Percentiles rank a stretch among this genome's conserved stretches.
phyloP scores from a whole-genome alignment of 2,113 vertebrate genomes.

The Notechis scutatus region DNA sequence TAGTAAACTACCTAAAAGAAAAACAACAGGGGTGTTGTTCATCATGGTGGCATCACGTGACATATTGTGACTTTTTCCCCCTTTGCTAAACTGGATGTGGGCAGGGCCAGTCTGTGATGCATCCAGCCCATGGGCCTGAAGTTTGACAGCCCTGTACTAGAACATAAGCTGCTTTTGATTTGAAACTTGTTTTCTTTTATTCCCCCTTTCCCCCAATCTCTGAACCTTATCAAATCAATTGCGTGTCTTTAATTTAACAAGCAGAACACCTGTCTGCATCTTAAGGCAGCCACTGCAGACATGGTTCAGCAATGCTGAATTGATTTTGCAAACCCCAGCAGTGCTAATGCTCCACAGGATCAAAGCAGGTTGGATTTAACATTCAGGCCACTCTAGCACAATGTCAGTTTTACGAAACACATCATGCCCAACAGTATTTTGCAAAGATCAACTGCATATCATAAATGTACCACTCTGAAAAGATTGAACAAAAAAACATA shows the following conservation, averaged over 20 bases:
- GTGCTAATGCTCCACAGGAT: not conserved
- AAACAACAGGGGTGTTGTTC: not conserved
- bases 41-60: too few species aligned
- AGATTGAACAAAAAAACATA: not conserved
- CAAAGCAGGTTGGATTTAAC: conserved; percentile 48
- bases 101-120: too few species aligned
- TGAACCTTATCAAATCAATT: conserved; percentile 76
- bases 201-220: conserved; percentile 22
- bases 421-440: not conserved
- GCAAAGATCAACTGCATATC: conserved; percentile 34
- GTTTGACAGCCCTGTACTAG: not conserved
- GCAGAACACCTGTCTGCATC: conserved; percentile 64
- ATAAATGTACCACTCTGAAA: conserved; percentile 13
- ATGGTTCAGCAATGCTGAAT: conserved; percentile 62
- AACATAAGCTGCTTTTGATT: conserved; percentile 46
- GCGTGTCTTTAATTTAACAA: conserved; percentile 69
- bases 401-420: conserved; percentile 37
- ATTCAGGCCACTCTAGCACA: conserved; percentile 44
- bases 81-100: too few species aligned
- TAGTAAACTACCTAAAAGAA: not conserved
- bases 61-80: too few species aligned
- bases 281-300: conserved; percentile 61
- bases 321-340: conserved; percentile 61
- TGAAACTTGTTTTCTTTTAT: conserved; percentile 58
- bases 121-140: too few species aligned